These are phyloP conservation scores for Heteronetta atricapilla DNA, from an alignment of 2,113 vertebrate species.

Conservation along the genomic window DNA sequence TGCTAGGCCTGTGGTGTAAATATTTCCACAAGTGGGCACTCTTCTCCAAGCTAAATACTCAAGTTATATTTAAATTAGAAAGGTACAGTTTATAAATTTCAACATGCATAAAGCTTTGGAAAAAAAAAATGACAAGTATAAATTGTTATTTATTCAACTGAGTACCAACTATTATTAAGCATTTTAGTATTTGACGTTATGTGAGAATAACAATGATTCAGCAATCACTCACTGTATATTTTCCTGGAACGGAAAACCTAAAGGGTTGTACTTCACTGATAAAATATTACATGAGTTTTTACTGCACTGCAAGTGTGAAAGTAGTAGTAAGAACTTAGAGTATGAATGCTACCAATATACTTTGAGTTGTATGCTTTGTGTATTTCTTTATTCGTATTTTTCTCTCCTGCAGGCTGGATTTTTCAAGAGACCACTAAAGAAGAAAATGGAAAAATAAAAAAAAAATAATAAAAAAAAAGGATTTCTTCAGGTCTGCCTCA, in stretches of 20 bases:
- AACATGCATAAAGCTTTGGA: background rate
- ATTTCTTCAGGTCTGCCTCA: conserved; percentile 78
- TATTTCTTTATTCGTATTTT: background rate
- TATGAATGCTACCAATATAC: background rate
- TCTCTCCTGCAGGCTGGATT: conserved; percentile 76
- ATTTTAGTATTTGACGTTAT: background rate
- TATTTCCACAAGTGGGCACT: conserved; percentile 59
- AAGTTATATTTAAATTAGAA: fast-evolving
- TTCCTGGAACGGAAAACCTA: too few relatives aligned
- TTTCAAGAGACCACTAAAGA: conserved; percentile 84
- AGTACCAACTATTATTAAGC: background rate
- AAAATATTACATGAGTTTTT: background rate
- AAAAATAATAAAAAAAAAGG: background rate
- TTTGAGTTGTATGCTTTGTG: background rate
- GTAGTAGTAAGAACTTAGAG: background rate
- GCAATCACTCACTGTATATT: background rate
- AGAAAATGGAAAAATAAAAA: conserved; percentile 84
- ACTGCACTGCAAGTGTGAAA: background rate
- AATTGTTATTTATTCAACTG: background rate
- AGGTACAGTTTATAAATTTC: background rate
- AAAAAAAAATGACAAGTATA: background rate
- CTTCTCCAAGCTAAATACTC: conserved; percentile 10
- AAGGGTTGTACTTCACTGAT: background rate
- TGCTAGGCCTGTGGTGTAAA: background rate
- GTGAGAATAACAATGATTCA: background rate